Base-by-base conservation (phyloP, 1,140 invertebrate genomes). In the Rhagoletis pomonella region DNA sequence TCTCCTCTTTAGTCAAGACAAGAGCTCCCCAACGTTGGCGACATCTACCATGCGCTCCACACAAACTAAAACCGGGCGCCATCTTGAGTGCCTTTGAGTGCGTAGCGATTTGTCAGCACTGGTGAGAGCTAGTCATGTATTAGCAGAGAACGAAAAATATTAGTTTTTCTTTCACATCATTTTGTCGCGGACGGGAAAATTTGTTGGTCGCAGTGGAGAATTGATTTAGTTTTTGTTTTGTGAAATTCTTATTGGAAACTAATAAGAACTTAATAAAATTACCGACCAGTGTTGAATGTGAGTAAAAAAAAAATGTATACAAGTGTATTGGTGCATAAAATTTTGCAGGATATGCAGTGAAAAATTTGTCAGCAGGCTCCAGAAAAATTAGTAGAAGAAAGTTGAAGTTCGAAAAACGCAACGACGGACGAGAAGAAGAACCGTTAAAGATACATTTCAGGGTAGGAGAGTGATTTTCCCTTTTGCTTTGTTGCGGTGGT, bases 111-210 rank as follows among this genome's bases (percentile, higher is more conserved):
- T 73, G 67, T 29, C 14, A 44, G 67, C 67, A 73, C 67, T 44
- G 67, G 1, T 4, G 67, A 44, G 67, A 73, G 67, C 67, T 73
- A 14, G 42, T 73, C 67, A 73, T 44, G 67, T 73, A 73, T 73
- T 73, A 73, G 67, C 67, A 73, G 67, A 73, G 67, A 44, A 47
- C 14, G 67, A 73, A 73, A 73, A 55, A 81, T 81, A 55, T 81
- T 81, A 81, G 73, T 81, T 81, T 81, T 81, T 81, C 73, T 81
- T 81, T 81, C 73, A 81, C 73, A 81, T 81, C 73, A 81, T 81
- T 81, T 81, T 81, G 47, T 81, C 44, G 73, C 73, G 73, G 73
- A 81, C 73, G 73, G 67, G 47, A 50, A 81, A 81, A 55, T 47
- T 81, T 81, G 50, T 81, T 55, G 73, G 5, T 50, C 47, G 73